A percentile compares a stretch with the other conserved stretches of the same genome.
Conservation (phyloP, 2,113 vertebrate genomes). For the Lagopus leucura region DNA sequence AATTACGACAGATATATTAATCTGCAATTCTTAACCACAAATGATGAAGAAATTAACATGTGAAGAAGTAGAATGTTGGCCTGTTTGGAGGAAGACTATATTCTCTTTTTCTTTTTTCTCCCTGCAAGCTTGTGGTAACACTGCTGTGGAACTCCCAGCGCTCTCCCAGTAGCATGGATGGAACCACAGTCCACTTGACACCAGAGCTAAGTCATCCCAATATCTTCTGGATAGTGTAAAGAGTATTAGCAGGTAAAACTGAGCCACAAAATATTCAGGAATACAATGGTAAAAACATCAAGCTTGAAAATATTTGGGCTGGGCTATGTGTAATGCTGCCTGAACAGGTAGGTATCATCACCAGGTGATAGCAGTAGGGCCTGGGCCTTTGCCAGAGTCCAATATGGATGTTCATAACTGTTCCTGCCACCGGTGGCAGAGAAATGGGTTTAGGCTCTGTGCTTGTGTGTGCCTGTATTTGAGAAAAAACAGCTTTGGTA, state of each 20-base stretch:
- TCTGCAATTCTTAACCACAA: neutral
- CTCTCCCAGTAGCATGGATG: neutral
- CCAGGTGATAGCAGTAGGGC: neutral
- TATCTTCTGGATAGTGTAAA: neutral
- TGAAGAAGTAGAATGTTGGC: neutral
- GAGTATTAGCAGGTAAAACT: neutral
- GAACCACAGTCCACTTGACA: neutral
- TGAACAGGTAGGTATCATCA: neutral
- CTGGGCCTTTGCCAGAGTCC: neutral
- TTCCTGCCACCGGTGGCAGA: neutral
- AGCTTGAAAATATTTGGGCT: neutral
- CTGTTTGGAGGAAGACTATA: neutral
- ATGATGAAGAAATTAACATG: neutral
- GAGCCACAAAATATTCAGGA: neutral
- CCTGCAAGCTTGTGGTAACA: neutral
- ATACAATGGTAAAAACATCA: neutral
- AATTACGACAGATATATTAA: neutral
- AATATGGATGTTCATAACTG: accelerated
- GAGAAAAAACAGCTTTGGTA: neutral
- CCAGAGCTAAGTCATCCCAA: neutral
- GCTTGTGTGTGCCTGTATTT: neutral
- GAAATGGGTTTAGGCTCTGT: neutral
- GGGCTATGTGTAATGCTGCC: neutral
- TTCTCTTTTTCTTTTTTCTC: neutral
- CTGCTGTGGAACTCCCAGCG: neutral